Base-by-base conservation (phyloP, 2,113 vertebrate genomes). In the Dendropsophus ebraccatus region DNA sequence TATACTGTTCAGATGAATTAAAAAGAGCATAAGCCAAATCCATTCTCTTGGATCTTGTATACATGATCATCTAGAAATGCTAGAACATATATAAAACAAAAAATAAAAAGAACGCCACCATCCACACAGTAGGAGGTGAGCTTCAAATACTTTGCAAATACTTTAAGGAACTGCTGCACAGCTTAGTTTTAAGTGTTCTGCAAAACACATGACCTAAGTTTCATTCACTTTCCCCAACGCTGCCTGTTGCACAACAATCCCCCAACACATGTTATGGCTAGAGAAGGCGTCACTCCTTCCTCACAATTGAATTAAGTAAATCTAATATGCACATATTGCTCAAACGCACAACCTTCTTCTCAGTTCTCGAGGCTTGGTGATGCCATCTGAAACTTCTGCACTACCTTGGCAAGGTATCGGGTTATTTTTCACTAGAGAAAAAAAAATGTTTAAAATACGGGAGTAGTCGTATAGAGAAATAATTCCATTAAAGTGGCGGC, bases 201-300 rank as follows among this genome's bases (percentile, higher is more conserved):
- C 56, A 75, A 60, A 60, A 74, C 16, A 25, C 58, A 65, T 69
- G 58, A 85, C 41, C 83, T 41, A 32, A 23, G 84, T 28, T 79
- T 28, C 70, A 79, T 47, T 85, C 60, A 37, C 60, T 54, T 12
- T 60, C 21, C 60, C 41, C 75, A 50, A 70, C 65, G 52, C 45
- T 41, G 32, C 19, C 25, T 67, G 54, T 76, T 77, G 72, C 25
- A 76, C 54, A 75, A 84, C 69, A 67, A 77, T 41, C 28, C 45
- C 32, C 30, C 47, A 17, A 41, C 83, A 85, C 45, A 85, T 78
- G 72, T 85, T 85, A 85, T 69, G 74, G 30, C 84, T 85, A 85
- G 47, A 69, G 21, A 69, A 85, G 83, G 21, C 30, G 74, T 85
- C 45, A 56, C 60, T 37, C 45, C 76, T 58, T 80, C 37, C 67